Conservation (phyloP, 2,797 vertebrate species). For the Mormyrus hasselquistii region DNA sequence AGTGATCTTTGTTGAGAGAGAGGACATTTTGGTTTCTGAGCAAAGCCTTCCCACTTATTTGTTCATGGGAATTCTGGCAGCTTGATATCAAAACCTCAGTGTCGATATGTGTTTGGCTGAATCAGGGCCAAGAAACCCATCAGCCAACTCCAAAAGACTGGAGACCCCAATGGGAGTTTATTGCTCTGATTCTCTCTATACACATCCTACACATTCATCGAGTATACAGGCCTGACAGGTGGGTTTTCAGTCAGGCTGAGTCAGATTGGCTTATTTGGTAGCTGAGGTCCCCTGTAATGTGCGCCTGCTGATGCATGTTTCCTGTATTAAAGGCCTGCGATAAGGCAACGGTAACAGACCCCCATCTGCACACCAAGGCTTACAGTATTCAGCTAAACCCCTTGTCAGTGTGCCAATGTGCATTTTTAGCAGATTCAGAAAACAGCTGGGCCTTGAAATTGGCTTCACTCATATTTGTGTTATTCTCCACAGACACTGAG, state of each 20-base stretch:
- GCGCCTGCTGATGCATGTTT: not conserved
- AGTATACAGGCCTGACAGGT: not conserved
- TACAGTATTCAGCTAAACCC: not conserved
- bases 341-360: not conserved
- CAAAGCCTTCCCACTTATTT: not conserved
- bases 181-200: not conserved
- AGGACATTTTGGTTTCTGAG: not conserved
- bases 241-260: not conserved
- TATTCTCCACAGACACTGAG: not conserved
- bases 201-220: not conserved
- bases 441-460: constrained; percentile 4
- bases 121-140: not conserved
- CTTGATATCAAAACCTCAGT: not conserved
- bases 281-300: not conserved
- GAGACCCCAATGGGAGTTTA: not conserved
- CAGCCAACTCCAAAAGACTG: not conserved
- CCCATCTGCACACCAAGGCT: not conserved
- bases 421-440: not conserved
- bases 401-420: not conserved
- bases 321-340: not conserved
- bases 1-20: not conserved
- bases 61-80: too few relatives aligned
- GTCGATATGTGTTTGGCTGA: not conserved
- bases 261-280: not conserved
- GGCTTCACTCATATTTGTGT: not conserved